Conservation (phyloP, 2,113 vertebrate species). For the Pao palembangensis region DNA sequence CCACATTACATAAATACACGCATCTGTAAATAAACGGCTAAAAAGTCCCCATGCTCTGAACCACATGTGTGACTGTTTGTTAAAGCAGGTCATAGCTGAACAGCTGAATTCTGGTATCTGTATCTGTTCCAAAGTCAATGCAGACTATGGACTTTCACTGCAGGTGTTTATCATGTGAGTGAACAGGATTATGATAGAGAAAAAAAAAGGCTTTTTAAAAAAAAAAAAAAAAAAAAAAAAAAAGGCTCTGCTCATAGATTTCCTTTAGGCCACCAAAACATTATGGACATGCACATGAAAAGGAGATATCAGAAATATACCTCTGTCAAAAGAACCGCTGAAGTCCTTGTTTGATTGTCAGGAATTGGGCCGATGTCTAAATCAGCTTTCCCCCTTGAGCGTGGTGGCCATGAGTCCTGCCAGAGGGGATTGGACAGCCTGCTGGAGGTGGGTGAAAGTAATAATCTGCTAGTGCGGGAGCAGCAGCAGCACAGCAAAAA, state of each 20-base stretch:
- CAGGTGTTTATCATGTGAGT: neutral
- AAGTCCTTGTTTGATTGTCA: constrained; percentile 38
- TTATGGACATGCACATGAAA: neutral
- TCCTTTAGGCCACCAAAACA: neutral
- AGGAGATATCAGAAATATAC: constrained; percentile 9
- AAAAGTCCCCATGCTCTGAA: constrained; percentile 1
- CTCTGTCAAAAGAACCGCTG: constrained; percentile 6
- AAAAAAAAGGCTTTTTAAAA: too few relatives aligned
- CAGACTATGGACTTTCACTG: constrained; percentile 43
- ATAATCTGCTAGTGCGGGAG: constrained; percentile 34
- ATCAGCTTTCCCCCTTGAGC: constrained; percentile 48
- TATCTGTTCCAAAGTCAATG: constrained; percentile 12
- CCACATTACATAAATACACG: neutral
- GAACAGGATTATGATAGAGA: constrained; percentile 21
- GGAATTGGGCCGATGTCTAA: constrained; percentile 47
- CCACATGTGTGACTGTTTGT: constrained; percentile 23
- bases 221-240: neutral
- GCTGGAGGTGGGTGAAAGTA: constrained; percentile 42
- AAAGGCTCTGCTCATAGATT: neutral
- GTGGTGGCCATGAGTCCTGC: constrained; percentile 20
- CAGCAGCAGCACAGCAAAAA: constrained; percentile 22
- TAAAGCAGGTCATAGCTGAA: constrained; percentile 35
- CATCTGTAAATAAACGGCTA: neutral
- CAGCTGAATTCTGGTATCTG: constrained; percentile 41
- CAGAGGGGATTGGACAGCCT: constrained; percentile 37